phyloP scores from a whole-genome alignment of 2,113 vertebrate genomes.

The Trematocara marginatum region DNA sequence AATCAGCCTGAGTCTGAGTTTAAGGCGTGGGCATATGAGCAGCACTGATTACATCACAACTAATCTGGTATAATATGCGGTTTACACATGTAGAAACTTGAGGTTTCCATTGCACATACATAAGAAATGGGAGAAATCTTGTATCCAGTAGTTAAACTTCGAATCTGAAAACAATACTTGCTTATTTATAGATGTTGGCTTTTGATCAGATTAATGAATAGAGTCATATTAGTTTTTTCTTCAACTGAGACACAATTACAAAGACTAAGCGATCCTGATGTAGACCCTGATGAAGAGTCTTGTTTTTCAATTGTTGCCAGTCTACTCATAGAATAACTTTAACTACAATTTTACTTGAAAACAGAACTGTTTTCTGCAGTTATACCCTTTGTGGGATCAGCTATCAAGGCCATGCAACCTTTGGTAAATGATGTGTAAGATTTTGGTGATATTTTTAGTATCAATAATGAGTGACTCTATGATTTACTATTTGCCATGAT shows the following conservation, averaged over 20 bases:
- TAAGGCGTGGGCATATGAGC: neutral
- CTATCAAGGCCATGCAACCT: neutral
- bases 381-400: neutral
- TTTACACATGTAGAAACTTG: neutral
- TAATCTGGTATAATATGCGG: neutral
- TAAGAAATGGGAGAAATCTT: neutral
- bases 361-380: neutral
- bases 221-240: neutral
- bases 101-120: neutral
- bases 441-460: neutral
- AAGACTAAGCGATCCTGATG: neutral
- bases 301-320: neutral
- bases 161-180: neutral
- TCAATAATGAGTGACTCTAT: neutral
- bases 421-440: neutral
- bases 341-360: neutral
- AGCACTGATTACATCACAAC: neutral
- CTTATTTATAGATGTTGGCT: neutral
- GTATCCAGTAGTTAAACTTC: neutral
- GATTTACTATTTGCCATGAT: neutral
- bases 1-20: neutral
- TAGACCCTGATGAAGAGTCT: neutral
- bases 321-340: neutral
- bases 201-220: neutral
- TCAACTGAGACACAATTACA: neutral